Evolutionary conservation across 2,113 vertebrate genomes (phyloP).

Genomic region (Stigmatopora nigra): DNA sequence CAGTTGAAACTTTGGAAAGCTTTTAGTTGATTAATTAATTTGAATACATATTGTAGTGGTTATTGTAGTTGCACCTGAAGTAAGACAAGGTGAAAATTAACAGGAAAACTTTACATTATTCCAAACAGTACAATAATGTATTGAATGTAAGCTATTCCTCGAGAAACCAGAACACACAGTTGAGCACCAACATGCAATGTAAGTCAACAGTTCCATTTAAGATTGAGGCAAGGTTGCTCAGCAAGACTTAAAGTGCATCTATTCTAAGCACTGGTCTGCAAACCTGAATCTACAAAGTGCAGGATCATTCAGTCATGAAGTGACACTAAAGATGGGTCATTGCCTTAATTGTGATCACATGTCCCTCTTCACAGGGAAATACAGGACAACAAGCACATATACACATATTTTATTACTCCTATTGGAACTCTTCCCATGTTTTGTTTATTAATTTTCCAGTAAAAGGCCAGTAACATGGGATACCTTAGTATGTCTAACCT

Average conservation of each 20-base stretch:
- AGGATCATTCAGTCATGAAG: constrained; percentile 44
- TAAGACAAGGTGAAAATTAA: too few relatives aligned
- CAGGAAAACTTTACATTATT: too few relatives aligned
- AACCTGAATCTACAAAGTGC: constrained; percentile 45
- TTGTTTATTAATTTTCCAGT: too few relatives aligned
- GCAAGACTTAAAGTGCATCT: constrained; percentile 40
- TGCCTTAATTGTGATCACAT: constrained; percentile 8
- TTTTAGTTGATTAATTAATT: not conserved
- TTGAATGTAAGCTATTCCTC: constrained; percentile 15
- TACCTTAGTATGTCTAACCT: too few relatives aligned
- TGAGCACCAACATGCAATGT: constrained; percentile 34
- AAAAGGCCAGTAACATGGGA: too few relatives aligned
- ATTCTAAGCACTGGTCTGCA: constrained; percentile 34
- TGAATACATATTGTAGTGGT: too few relatives aligned
- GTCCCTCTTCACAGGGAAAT: constrained; percentile 14
- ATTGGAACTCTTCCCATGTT: too few relatives aligned
- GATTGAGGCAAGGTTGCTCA: constrained; percentile 13
- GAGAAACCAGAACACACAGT: constrained; percentile 33
- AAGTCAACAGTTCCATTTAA: constrained; percentile 30
- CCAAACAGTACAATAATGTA: too few relatives aligned
- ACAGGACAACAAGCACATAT: not conserved
- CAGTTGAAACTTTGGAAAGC: too few relatives aligned
- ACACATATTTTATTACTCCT: not conserved
- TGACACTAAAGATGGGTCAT: constrained; percentile 29
- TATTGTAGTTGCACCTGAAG: too few relatives aligned